phyloP scores from a whole-genome alignment of 2,113 vertebrate species.

The Rhagologus leucostigma region DNA sequence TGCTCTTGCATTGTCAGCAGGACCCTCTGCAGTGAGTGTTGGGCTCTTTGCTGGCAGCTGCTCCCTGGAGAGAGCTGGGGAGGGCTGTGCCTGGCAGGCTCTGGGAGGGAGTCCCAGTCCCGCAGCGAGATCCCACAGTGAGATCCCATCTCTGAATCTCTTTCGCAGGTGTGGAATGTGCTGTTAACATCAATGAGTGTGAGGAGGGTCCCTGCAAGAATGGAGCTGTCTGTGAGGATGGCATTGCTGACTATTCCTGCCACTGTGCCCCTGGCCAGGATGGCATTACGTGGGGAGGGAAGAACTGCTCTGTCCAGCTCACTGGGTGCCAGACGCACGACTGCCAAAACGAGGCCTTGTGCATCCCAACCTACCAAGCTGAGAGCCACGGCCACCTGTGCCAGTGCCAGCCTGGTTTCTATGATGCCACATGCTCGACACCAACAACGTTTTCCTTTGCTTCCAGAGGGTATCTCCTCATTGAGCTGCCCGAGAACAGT shows the following conservation, averaged over 20 bases:
- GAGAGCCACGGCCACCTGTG: constrained; percentile 80
- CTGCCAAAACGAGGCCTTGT: constrained; percentile 82
- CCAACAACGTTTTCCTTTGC: constrained; percentile 89
- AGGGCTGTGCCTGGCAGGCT: not conserved
- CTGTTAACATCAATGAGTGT: constrained; percentile 88
- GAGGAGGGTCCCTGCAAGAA: constrained; percentile 86
- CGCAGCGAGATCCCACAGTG: not conserved
- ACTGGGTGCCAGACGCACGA: constrained; percentile 79
- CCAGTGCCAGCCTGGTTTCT: constrained; percentile 82
- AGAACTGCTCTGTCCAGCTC: constrained; percentile 82
- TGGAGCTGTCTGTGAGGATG: constrained; percentile 82
- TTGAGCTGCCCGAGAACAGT: constrained; percentile 67
- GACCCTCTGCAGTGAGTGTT: not conserved
- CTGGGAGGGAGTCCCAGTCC: not conserved
- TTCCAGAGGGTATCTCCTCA: constrained; percentile 66
- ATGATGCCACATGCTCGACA: constrained; percentile 76
- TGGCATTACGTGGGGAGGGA: constrained; percentile 83
- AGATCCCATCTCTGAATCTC: constrained; percentile 27
- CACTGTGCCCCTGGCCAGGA: constrained; percentile 72
- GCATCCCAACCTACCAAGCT: constrained; percentile 76
- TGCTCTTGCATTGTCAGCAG: not conserved
- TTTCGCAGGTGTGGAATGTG: constrained; percentile 81
- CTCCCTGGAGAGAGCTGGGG: not conserved
- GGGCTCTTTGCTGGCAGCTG: not conserved
- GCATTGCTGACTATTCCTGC: constrained; percentile 82